phyloP scores from a whole-genome alignment of 2,113 vertebrate species.

The Struthidea cinerea region DNA sequence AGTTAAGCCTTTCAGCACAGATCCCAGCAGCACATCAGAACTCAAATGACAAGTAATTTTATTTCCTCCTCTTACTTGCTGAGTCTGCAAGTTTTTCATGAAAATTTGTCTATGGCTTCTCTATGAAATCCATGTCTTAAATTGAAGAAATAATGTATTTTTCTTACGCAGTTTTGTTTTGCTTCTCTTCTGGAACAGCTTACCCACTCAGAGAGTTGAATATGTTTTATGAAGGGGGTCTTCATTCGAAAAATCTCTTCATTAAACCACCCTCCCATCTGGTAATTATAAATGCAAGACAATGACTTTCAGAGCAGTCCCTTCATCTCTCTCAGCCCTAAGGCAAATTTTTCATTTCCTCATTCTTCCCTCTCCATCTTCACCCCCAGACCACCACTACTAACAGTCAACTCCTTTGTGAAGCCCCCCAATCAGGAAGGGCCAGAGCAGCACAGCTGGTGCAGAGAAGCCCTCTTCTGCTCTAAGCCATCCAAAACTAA shows the following conservation, averaged over 20 bases:
- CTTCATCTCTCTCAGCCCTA: slow-evolving; percentile 16
- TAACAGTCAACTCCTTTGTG: slow-evolving; percentile 31
- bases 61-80: not conserved
- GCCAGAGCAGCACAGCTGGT: not conserved
- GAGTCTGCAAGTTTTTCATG: not conserved
- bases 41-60: not conserved
- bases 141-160: not conserved
- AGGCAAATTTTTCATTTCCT: slow-evolving; percentile 44
- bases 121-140: not conserved
- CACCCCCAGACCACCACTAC: accelerated
- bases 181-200: not conserved
- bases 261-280: slow-evolving; percentile 6
- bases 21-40: not conserved
- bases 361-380: not conserved
- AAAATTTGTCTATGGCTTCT: accelerated
- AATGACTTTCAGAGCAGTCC: slow-evolving; percentile 18
- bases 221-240: not conserved
- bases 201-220: not conserved
- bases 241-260: slow-evolving; percentile 3
- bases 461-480: not conserved
- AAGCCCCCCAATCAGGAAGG: not conserved
- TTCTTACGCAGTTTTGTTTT: not conserved
- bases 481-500: not conserved
- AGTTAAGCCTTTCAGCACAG: not conserved
- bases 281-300: slow-evolving; percentile 25